Conservation (phyloP, 1,140 invertebrate genomes). For the Caenorhabditis tropicalis region DNA sequence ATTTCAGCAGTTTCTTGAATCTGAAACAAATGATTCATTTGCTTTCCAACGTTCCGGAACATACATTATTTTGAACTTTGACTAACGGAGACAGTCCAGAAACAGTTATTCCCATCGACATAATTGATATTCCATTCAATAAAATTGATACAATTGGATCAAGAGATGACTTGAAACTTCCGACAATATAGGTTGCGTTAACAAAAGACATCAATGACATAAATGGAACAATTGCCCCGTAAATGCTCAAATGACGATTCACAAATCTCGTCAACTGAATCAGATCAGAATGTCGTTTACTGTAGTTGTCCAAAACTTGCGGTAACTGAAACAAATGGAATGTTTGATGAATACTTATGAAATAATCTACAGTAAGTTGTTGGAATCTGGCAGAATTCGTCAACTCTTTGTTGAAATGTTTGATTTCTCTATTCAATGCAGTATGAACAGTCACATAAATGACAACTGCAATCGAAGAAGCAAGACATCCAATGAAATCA, state of each 20-base stretch:
- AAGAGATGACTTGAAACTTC: background rate
- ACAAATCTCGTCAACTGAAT: conserved; percentile 26
- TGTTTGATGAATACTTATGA: background rate
- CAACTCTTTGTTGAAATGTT: conserved; percentile 37
- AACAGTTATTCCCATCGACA: background rate
- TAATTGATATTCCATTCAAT: background rate
- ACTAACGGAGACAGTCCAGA: background rate
- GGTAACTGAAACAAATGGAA: background rate
- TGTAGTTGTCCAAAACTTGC: conserved; percentile 19
- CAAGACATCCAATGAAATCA: background rate
- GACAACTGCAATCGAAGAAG: background rate
- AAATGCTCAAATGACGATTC: conserved; percentile 1
- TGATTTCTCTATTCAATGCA: conserved; percentile 24
- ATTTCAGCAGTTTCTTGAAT: conserved; percentile 24
- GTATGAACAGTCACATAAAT: conserved; percentile 14
- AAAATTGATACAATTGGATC: background rate
- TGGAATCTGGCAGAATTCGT: conserved; percentile 13
- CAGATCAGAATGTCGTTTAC: conserved; percentile 2
- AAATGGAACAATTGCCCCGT: background rate
- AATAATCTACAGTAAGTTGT: background rate
- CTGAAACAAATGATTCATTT: background rate
- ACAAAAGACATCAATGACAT: background rate
- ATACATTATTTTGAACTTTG: conserved; percentile 12
- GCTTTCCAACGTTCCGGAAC: background rate
- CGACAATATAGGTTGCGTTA: background rate